Base-by-base conservation (phyloP, 2,113 vertebrate species). In the Rhizomys pruinosus region DNA sequence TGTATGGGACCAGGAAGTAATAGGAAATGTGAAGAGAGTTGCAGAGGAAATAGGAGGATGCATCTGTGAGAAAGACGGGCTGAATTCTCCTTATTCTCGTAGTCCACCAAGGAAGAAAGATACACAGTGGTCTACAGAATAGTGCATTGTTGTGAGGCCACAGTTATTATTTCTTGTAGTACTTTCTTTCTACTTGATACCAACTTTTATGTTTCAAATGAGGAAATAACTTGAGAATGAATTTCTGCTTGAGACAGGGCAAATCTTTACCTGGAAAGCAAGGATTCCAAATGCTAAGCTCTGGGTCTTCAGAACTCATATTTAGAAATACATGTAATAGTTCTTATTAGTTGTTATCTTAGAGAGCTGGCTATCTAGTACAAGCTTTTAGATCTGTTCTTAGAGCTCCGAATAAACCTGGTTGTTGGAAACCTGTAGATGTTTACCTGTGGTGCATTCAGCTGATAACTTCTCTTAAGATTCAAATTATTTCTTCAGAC, bases 311-410 rank as follows among this genome's bases (percentile, higher is more conserved):
- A 57, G 37, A 90, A 80, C 15, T 84, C 44, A 66, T 76, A 93
- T 93, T 90, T 84, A 87, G 25, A 92, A 87, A 57, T 87, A 59
- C 8, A n/a, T 84, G 34, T 59, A 34, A 76, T 71, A 19, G 34
- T 42, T 11, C 13, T 29, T 87, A 23, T 90, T 76, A 34, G 76
- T 71, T 84, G 47, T 0, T 25, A 34, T 59, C 59, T 89, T 87
- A 63, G 69, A 39, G 32, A 79, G 68, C 47, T 68, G 47, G 79
- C 61, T 23, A 20, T 37, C 29, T 8, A 74, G 34, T 23, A 25
- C 6, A 71, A 80, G 13, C n/a, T 69, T 79, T 90, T 87, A 72
- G 76, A 87, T 4, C 27, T 64, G 19, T 64, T 16, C 25, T 6
- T 27, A 7, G 37, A 34, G 42, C 13, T 69, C 34, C 37, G 37